A percentile compares a stretch with the other conserved stretches of the same genome.
These are phyloP conservation scores for Melikaiella ostensackeni DNA, from an alignment of 2,888 invertebrate species.

Conservation along the genomic window DNA sequence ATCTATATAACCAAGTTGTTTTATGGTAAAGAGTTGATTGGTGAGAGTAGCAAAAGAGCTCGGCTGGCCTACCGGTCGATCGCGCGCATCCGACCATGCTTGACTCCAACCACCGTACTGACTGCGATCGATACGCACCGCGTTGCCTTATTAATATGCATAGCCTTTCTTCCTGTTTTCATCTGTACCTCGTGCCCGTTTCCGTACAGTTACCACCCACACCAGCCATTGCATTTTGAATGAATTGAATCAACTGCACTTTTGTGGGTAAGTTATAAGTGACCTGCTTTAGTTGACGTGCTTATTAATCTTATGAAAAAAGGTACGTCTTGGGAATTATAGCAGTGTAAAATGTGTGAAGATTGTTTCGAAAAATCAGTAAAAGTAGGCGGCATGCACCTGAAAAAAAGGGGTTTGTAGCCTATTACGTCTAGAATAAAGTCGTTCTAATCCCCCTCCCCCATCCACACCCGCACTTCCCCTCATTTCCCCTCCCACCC, in stretches of 20 bases:
- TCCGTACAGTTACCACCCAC: conserved; percentile 10
- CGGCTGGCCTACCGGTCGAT: conserved; percentile 27
- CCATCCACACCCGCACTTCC: too few relatives aligned
- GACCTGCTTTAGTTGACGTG: neutral
- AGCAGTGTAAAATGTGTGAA: too few relatives aligned
- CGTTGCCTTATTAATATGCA: conserved; percentile 46
- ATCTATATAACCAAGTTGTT: conserved; percentile 40
- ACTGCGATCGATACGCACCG: conserved; percentile 48
- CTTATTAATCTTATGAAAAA: neutral
- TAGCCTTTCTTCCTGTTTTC: conserved; percentile 43
- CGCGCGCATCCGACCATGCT: conserved; percentile 42
- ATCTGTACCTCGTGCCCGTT: conserved; percentile 34
- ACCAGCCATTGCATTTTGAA: conserved; percentile 13
- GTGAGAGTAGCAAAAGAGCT: conserved; percentile 14
- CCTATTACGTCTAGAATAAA: too few relatives aligned
- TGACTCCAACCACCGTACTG: conserved; percentile 33
- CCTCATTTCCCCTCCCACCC: too few relatives aligned
- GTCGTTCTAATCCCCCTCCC: too few relatives aligned
- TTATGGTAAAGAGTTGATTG: conserved; percentile 31
- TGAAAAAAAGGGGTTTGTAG: too few relatives aligned
- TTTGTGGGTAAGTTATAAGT: neutral
- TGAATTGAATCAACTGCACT: neutral
- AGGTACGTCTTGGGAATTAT: neutral
- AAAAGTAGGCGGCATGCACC: too few relatives aligned
- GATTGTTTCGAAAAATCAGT: too few relatives aligned